A percentile compares a stretch with the other conserved stretches of the same genome.
phyloP scores from a whole-genome alignment of 2,888 invertebrate genomes.

The Myopa testacea region DNA sequence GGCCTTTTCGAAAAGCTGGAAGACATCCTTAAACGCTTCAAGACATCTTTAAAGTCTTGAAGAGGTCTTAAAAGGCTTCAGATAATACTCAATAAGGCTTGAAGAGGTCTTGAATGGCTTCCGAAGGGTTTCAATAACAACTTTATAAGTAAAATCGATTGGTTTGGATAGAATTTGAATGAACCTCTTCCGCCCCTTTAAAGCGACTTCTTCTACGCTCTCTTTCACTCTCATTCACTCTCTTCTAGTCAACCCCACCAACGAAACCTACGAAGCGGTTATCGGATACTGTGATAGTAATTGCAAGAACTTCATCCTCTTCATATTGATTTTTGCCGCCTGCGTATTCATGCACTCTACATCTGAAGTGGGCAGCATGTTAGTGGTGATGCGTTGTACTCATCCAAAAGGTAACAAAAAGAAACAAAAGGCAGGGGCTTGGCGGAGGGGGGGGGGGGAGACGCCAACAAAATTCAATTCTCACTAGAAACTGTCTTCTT shows the following conservation, averaged over 20 bases:
- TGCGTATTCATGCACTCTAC: constrained; percentile 93
- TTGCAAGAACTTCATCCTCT: constrained; percentile 83
- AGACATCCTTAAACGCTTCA: no score
- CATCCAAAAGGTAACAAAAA: constrained; percentile 76
- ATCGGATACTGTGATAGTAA: constrained; percentile 85
- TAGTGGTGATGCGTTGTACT: constrained; percentile 90
- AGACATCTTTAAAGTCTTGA: background rate
- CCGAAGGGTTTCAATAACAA: background rate
- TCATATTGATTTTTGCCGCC: constrained; percentile 85
- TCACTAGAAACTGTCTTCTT: no score
- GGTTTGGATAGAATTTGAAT: background rate
- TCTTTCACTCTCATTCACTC: background rate
- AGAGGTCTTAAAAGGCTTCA: background rate
- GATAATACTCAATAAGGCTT: no score
- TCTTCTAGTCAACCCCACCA: constrained; percentile 34
- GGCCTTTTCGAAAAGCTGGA: no score
- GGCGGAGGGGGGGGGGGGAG: no score
- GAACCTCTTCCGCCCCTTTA: background rate
- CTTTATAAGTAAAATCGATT: background rate
- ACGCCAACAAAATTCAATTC: no score
- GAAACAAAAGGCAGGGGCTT: background rate
- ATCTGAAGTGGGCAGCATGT: constrained; percentile 91
- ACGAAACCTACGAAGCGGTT: constrained; percentile 70
- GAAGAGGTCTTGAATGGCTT: no score
- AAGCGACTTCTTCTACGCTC: background rate